Percentiles rank a stretch among this genome's conserved stretches.
Conservation (phyloP, 2,888 invertebrate species). For the Trichopria drosophilae region DNA sequence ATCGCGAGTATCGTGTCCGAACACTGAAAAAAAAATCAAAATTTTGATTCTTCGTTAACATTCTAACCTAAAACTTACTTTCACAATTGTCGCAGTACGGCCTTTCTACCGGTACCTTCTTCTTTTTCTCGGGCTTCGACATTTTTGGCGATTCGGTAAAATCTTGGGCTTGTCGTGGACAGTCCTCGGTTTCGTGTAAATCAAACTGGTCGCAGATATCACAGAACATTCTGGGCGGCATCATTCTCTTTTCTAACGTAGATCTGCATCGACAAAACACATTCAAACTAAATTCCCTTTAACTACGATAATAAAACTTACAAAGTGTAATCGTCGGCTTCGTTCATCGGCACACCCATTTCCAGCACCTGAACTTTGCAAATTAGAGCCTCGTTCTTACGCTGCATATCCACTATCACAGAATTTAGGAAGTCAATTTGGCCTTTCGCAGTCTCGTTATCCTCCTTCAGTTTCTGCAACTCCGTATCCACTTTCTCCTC, state of each 20-base stretch:
- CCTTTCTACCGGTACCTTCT: constrained; percentile 59
- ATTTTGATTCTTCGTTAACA: constrained; percentile 15
- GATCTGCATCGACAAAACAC: constrained; percentile 35
- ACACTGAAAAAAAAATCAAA: constrained; percentile 68
- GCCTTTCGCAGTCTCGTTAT: constrained; percentile 68
- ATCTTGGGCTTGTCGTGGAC: constrained; percentile 77
- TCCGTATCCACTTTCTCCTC: constrained; percentile 29
- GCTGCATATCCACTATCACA: constrained; percentile 94
- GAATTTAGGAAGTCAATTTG: constrained; percentile 92
- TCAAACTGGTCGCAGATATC: constrained; percentile 98
- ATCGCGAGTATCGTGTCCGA: constrained; percentile 84
- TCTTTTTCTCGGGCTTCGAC: constrained; percentile 46
- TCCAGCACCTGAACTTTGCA: constrained; percentile 80
- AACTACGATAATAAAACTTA: constrained; percentile 46
- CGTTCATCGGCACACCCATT: constrained; percentile 62
- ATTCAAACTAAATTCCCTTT: background rate
- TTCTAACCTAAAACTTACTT: constrained; percentile 61
- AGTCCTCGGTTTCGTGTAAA: constrained; percentile 96
- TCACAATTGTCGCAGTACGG: constrained; percentile 94
- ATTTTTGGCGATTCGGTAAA: constrained; percentile 61
- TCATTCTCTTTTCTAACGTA: constrained; percentile 53
- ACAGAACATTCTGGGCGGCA: constrained; percentile 88
- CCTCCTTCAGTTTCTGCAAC: constrained; percentile 60
- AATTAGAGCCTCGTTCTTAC: constrained; percentile 83
- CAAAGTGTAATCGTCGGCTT: constrained; percentile 60